Conservation (phyloP, 2,797 vertebrate genomes). For the Gallinago stenura region DNA sequence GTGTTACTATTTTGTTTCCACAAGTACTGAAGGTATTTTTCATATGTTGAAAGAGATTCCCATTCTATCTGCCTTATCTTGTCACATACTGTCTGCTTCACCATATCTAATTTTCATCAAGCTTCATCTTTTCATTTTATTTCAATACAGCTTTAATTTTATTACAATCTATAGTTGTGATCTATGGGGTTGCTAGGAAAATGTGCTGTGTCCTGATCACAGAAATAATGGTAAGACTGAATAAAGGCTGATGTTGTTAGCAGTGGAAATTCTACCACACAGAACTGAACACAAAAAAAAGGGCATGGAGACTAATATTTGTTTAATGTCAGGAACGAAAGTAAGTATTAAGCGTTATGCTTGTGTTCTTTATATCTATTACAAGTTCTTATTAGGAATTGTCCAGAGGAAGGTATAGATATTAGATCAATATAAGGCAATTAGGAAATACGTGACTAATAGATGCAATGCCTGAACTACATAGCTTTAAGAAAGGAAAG, state of each 20-base stretch:
- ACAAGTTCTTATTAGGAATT: background rate
- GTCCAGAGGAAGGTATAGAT: background rate
- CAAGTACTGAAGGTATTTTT: background rate
- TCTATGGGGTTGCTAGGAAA: background rate
- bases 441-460: background rate
- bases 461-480: background rate
- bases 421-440: background rate
- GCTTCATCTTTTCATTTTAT: background rate
- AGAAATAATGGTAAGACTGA: background rate
- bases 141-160: background rate
- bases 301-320: background rate
- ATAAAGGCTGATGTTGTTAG: background rate
- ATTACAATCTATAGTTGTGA: background rate
- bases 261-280: too few relatives aligned
- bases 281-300: background rate
- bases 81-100: background rate
- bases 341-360: background rate
- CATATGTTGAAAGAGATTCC: background rate
- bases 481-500: background rate
- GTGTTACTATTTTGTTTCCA: background rate
- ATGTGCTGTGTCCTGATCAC: background rate
- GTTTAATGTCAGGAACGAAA: background rate
- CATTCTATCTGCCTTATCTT: background rate
- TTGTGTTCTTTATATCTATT: background rate
- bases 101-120: constrained; percentile 4